These are phyloP conservation scores for Microdon myrmicae DNA, from an alignment of 2,888 invertebrate genomes.

Conservation along the genomic window DNA sequence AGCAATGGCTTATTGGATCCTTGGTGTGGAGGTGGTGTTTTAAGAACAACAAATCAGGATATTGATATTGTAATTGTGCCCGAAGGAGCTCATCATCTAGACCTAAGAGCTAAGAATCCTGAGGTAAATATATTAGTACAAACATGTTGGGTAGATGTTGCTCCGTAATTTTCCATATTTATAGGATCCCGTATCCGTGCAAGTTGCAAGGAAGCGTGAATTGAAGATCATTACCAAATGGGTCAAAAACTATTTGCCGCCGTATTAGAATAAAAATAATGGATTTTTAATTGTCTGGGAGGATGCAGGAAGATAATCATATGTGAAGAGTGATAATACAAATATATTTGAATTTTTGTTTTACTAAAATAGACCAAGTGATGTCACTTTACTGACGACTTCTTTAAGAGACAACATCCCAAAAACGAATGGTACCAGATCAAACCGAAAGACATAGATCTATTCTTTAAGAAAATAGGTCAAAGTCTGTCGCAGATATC, in stretches of 20 bases:
- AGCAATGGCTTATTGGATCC: conserved; percentile 90
- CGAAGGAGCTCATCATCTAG: conserved; percentile 88
- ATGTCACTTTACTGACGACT: too few species aligned
- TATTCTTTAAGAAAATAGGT: too few species aligned
- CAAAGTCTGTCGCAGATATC: too few species aligned
- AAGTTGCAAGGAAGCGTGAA: conserved; percentile 58
- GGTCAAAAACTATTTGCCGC: conserved; percentile 53
- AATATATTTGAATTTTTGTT: too few species aligned
- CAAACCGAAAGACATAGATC: too few species aligned
- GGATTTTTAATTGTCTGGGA: too few species aligned
- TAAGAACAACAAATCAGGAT: conserved; percentile 74
- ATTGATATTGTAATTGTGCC: conserved; percentile 79
- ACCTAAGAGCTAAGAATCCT: conserved; percentile 71
- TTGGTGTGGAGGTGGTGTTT: conserved; percentile 87
- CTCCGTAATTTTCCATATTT: conserved; percentile 26
- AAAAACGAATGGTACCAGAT: too few species aligned
- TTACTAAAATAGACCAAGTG: too few species aligned
- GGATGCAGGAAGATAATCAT: too few species aligned
- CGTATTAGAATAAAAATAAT: too few species aligned
- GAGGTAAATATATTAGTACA: conserved; percentile 27
- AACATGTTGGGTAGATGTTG: conserved; percentile 2
- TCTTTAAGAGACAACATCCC: too few species aligned
- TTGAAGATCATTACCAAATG: conserved; percentile 56
- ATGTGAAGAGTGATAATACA: too few species aligned
- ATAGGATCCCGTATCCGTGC: conserved; percentile 60